Evolutionary conservation across 2,797 vertebrate species (phyloP).

Genomic region (Pelodytes ibericus): DNA sequence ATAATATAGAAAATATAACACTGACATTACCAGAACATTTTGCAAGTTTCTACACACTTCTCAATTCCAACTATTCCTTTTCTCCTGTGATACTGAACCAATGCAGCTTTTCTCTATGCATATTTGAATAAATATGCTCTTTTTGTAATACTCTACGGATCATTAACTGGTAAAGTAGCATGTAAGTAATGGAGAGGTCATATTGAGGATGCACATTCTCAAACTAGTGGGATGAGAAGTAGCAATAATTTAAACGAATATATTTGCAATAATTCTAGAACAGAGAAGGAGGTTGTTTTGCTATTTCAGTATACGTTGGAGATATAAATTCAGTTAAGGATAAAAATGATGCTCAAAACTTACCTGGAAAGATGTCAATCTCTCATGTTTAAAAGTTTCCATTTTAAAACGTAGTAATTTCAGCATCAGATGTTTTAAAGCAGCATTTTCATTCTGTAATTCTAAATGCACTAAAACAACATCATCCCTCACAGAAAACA

Average conservation of each 20-base stretch:
- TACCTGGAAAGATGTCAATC: constrained; percentile 18
- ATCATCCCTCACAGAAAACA: constrained; percentile 33
- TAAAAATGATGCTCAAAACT: background rate
- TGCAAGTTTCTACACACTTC: too few relatives aligned
- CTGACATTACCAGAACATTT: too few relatives aligned
- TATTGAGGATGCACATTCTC: constrained; percentile 14
- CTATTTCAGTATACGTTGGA: background rate
- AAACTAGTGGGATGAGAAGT: background rate
- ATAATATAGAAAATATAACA: too few relatives aligned
- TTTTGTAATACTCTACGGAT: constrained; percentile 18
- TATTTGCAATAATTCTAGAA: constrained; percentile 15
- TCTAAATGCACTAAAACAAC: constrained; percentile 1
- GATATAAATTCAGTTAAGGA: constrained; percentile 6
- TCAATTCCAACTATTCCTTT: background rate
- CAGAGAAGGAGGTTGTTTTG: background rate
- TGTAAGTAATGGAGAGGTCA: constrained; percentile 29
- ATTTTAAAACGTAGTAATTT: background rate
- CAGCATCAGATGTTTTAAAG: background rate
- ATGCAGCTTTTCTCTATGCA: constrained; percentile 10
- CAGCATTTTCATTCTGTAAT: constrained; percentile 3
- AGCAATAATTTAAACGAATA: constrained; percentile 13
- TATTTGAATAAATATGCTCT: constrained; percentile 23
- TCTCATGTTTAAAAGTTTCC: constrained; percentile 10
- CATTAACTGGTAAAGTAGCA: constrained; percentile 36
- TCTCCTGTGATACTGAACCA: constrained; percentile 8